These are phyloP conservation scores for Sebastes vulpes DNA, from an alignment of 2,797 vertebrate species.

Conservation along the genomic window DNA sequence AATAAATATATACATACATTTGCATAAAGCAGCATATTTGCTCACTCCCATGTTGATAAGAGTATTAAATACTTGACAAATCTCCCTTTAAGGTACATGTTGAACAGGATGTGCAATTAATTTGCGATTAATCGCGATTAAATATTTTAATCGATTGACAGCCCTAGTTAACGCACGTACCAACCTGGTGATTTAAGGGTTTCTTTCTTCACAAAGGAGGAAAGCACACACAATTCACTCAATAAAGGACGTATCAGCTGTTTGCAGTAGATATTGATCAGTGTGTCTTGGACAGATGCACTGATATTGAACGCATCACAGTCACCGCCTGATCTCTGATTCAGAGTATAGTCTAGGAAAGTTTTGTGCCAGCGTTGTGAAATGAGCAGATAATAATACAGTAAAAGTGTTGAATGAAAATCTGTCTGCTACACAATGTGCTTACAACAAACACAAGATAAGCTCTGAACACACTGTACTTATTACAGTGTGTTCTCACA, in stretches of 20 bases:
- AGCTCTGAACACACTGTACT: not conserved
- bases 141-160: no score
- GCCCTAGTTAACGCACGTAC: not conserved
- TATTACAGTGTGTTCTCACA: not conserved
- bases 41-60: no score
- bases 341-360: not conserved
- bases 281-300: not conserved
- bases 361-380: not conserved
- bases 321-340: not conserved
- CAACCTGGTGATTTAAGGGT: not conserved
- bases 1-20: no score
- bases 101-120: no score
- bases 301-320: not conserved
- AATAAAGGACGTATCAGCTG: not conserved
- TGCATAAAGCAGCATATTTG: no score
- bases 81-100: no score
- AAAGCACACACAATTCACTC: not conserved
- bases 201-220: not conserved
- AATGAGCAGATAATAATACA: not conserved
- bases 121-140: no score
- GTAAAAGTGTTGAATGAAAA: not conserved
- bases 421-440: not conserved
- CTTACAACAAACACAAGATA: not conserved
- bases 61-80: no score
- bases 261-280: constrained; percentile 12